Evolutionary conservation across 2,888 invertebrate species (phyloP), one percentile per base, ranked within the genome.

Genomic region (Laothoe populi): DNA sequence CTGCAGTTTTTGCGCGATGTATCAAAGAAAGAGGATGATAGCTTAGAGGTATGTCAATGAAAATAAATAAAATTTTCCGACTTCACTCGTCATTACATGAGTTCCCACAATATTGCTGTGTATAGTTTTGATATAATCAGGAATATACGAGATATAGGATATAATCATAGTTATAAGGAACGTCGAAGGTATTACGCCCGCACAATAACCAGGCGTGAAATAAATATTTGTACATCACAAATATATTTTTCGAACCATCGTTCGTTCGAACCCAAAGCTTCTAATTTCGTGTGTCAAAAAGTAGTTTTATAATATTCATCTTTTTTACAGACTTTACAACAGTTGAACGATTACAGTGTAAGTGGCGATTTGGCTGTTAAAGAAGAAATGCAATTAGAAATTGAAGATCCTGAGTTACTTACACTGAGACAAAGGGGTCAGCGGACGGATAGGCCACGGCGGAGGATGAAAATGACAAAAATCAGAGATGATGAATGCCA

Each of bases 1-100:
- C 64, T 92, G 59, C 92, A 91, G 69, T 92, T 89, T 60, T 73
- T 92, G 1, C 75, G 82, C 64, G 84, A 86, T 8, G 72, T 72
- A 2, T 70, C 77, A 1, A 84, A 75, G 64, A 85, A 78, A 46
- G 86, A 86, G 10, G 78, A 82, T 1, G 63, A 62, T 7, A 68
- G 66, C 61, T 83, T 68, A 79, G 78, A 82, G 75, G 87, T 88
- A 66, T 23, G 60, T 57, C 19, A 23, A 26, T 5, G 19, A 21
- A 13, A 7, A 21, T 45, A 60, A 57, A 38, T 4, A 4, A 11
- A n/a, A 53, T 61, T 11, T 53, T 10, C 19, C 10, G 24, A 40
- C 65, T 66, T 23, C 1, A 13, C 66, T n/a, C 66, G 66, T 48
- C 19, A 16, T n/a, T n/a, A n/a, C n/a, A n/a, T n/a, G n/a, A n/a